Conservation (phyloP, 2,113 vertebrate genomes). For the Xyliphius kryptos region DNA sequence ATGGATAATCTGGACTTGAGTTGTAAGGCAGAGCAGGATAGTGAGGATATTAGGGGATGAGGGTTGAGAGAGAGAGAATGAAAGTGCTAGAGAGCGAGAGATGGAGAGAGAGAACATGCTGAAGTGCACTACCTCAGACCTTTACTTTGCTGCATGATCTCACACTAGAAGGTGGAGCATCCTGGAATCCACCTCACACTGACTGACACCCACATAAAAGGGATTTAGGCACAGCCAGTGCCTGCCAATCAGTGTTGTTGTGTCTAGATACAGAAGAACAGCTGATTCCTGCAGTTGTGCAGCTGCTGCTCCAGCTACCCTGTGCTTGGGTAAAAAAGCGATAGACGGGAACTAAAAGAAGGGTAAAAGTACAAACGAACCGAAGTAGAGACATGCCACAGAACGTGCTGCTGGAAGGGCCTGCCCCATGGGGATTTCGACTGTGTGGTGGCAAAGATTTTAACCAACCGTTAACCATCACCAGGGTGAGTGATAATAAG, state of each 20-base stretch:
- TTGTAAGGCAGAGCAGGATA: no score
- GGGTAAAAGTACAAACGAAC: no score
- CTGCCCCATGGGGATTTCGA: no score
- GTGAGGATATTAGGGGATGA: no score
- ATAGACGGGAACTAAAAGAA: no score
- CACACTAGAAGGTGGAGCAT: slow-evolving; percentile 50
- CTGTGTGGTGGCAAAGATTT: no score
- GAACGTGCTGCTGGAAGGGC: no score
- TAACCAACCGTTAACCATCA: no score
- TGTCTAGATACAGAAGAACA: slow-evolving; percentile 25
- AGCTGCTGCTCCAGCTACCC: slow-evolving; percentile 12
- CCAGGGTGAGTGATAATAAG: no score
- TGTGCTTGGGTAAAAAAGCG: slow-evolving; percentile 5
- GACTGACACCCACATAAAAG: slow-evolving; percentile 34
- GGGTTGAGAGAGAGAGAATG: background rate
- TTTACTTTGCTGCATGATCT: slow-evolving; percentile 55
- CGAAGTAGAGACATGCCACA: no score
- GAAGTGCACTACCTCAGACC: slow-evolving; percentile 40
- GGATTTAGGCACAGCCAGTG: slow-evolving; percentile 34
- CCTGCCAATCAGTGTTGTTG: slow-evolving; percentile 2
- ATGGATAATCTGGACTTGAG: no score
- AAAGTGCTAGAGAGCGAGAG: slow-evolving; percentile 2
- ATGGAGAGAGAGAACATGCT: slow-evolving; percentile 19
- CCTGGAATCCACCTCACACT: slow-evolving; percentile 33
- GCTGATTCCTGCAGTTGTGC: slow-evolving; percentile 21